Base-by-base conservation (phyloP, 2,888 invertebrate species). In the Hoplodrina blanda region DNA sequence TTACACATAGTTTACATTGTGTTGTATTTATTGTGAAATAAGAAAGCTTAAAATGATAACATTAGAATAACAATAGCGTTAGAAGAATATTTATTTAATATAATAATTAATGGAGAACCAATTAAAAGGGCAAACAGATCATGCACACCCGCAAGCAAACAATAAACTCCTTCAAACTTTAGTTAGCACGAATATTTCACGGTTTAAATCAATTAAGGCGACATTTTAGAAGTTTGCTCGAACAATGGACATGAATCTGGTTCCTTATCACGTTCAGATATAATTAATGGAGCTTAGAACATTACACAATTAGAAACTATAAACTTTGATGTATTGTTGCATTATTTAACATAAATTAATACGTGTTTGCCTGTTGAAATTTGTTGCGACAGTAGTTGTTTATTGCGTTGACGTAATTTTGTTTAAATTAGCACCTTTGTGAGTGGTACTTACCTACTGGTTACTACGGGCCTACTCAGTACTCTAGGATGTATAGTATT, bases 231-330 rank as follows among this genome's bases (percentile, higher is more conserved):
- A 86, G 82, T 85, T 72, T 76, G 78, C 61, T 79, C 71, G 84
- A 89, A 90, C 89, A 89, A 88, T 89, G 76, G 85, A 82, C 85
- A 81, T 81, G 85, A 85, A 81, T 86, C 86, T 82, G 85, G 87
- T 85, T 85, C 73, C 79, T 89, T 90, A 90, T 90, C 90, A 84
- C 65, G 49, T 62, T 68, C 72, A 76, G 86, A 88, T 88, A 89
- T 89, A 89, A 90, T 90, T 87, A 90, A 90, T 90, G 88, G 87
- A 83, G 74, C 74, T 82, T 69, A 80, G 82, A 77, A 73, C 69
- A 84, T 86, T 87, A 82, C 87, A 86, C 82, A 88, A 88, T 90
- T 86, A 85, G 80, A 83, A 83, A 83, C 85, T 80, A 84, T 77
- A 84, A 78, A 80, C 78, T 79, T 83, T 80, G 80, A 83, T 72